Evolutionary conservation across 1,140 invertebrate species (phyloP), one percentile per base, ranked within the genome.

Genomic region (Lethrus apterus): DNA sequence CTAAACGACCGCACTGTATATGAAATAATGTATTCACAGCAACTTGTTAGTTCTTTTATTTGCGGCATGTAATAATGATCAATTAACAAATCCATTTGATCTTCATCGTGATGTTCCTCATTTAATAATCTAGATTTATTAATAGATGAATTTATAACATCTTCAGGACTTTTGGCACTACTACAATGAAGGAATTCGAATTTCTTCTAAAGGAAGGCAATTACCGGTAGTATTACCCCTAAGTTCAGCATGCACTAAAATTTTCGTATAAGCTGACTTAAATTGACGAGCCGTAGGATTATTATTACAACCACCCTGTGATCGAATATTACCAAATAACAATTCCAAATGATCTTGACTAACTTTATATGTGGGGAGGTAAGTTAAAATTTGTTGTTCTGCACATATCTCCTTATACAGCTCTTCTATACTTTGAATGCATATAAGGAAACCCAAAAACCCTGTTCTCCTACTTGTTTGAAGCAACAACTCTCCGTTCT

Each of bases 401-500:
- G 5, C 9, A n/a, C n/a, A n/a, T n/a, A n/a, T n/a, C 10, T 45
- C 50, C 13, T 51, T 21, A 51, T 55, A 67, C 33, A 67, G 38
- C 26, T n/a, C 18, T 36, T 31, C 33, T 35, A 58, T 47, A 48
- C 48, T 56, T 44, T 51, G 13, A n/a, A 59, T 49, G 49, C 35
- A 50, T 23, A 61, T 59, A 32, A 60, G 44, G 14, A 64, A 56
- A 7, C 59, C 62, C 15, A 59, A 29, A 48, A 64, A 67, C 29
- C 59, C 63, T 8, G 44, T 46, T 52, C 58, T 56, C 33, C 46
- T 41, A 15, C 15, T 26, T 23, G 46, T 35, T 38, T 52, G 29
- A 19, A 55, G 26, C 8, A 49, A 43, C 14, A n/a, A n/a, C n/a
- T 41, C 21, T 8, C 15, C 48, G 26, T 36, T 24, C 20, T 31